These are phyloP conservation scores for Herminia tarsipennalis DNA, from an alignment of 2,888 invertebrate genomes.

Conservation along the genomic window DNA sequence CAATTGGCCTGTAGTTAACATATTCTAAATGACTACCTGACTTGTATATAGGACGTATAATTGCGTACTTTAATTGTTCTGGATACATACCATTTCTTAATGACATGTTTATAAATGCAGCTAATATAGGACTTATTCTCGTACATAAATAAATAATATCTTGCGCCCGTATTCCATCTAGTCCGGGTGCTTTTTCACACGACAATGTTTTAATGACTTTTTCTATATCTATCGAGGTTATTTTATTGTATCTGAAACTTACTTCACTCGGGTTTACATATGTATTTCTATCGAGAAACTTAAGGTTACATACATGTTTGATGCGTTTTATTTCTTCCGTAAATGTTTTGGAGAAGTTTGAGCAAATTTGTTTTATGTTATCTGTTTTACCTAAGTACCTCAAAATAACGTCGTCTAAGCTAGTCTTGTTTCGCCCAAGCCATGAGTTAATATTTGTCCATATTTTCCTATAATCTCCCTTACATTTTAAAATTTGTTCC, in stretches of 20 bases:
- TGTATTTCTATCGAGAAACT: background rate
- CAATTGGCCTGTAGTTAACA: no score
- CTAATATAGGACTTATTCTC: conserved; percentile 1
- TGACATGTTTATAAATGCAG: background rate
- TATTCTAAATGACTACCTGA: no score
- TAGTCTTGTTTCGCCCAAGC: background rate
- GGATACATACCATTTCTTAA: background rate
- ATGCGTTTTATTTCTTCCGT: conserved; percentile 2
- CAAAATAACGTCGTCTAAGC: background rate
- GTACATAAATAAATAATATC: background rate
- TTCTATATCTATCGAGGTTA: background rate
- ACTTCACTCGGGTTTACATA: conserved; percentile 1
- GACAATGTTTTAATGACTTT: background rate
- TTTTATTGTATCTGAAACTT: background rate
- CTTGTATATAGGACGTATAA: conserved; percentile 1
- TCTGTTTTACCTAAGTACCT: background rate
- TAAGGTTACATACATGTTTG: background rate
- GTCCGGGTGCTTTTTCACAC: background rate
- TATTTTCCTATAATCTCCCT: background rate
- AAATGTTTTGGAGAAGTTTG: background rate
- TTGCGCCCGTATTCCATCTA: conserved; percentile 1
- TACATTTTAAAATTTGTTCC: background rate
- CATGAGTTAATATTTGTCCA: no score
- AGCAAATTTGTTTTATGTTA: background rate
- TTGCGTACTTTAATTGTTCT: background rate